These are phyloP conservation scores for Chymomyza fuscimana DNA, from an alignment of 2,888 invertebrate genomes.

Conservation along the genomic window DNA sequence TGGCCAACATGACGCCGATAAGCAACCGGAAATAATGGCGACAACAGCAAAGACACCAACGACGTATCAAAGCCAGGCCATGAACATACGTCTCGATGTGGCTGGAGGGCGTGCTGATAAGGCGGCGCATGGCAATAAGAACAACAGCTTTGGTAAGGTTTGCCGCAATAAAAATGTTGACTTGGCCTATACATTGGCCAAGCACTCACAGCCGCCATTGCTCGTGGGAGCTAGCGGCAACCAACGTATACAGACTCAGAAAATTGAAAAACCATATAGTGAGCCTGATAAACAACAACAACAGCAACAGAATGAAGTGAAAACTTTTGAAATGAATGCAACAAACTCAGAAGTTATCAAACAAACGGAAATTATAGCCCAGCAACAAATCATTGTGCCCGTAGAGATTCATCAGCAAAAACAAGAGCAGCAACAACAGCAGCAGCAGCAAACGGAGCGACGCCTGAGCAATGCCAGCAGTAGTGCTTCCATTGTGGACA, in stretches of 20 bases:
- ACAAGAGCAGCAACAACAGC: constrained; percentile 23
- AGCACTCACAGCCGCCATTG: constrained; percentile 34
- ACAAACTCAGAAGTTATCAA: constrained; percentile 33
- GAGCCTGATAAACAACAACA: constrained; percentile 8
- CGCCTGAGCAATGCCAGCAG: constrained; percentile 70
- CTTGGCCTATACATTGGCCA: constrained; percentile 77
- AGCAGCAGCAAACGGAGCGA: constrained; percentile 37
- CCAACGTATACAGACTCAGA: constrained; percentile 24
- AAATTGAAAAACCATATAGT: constrained; percentile 32
- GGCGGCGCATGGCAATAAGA: constrained; percentile 68
- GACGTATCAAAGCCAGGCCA: constrained; percentile 71
- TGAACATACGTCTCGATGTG: constrained; percentile 72
- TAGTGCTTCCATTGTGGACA: constrained; percentile 69
- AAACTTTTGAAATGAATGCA: constrained; percentile 30
- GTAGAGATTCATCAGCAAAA: constrained; percentile 63
- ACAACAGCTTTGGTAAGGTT: constrained; percentile 55
- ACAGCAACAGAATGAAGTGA: constrained; percentile 15
- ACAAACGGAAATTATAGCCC: constrained; percentile 40
- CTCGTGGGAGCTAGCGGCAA: constrained; percentile 28
- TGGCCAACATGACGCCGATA: constrained; percentile 28
- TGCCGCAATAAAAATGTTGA: constrained; percentile 80
- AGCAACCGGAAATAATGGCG: constrained; percentile 16
- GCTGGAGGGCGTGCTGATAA: constrained; percentile 45
- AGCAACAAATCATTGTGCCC: constrained; percentile 70
- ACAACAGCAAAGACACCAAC: constrained; percentile 13